phyloP scores from a whole-genome alignment of 2,888 invertebrate genomes.

The Eumacrocentrus americanus region DNA sequence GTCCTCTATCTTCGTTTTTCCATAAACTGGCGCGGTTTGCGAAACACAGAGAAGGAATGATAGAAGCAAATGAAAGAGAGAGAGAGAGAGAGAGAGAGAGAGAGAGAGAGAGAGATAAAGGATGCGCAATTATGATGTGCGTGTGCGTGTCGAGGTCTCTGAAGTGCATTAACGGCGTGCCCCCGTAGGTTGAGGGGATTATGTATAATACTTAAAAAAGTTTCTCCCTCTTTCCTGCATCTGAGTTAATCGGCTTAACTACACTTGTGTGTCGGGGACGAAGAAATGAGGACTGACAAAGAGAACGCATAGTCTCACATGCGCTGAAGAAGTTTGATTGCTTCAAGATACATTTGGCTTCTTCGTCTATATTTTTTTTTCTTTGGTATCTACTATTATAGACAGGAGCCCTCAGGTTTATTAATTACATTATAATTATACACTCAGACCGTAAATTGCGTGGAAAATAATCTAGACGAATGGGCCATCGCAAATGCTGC shows the following conservation, averaged over 20 bases:
- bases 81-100: neutral
- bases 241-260: slow-evolving; percentile 25
- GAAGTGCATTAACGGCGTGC: slow-evolving; percentile 24
- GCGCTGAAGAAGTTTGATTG: neutral
- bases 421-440: slow-evolving; percentile 11
- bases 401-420: slow-evolving; percentile 1
- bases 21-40: too few species aligned
- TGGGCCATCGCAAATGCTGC: neutral
- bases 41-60: neutral
- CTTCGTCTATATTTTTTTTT: neutral
- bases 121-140: slow-evolving; percentile 21
- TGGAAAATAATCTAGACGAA: slow-evolving; percentile 31
- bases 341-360: neutral
- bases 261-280: slow-evolving; percentile 7
- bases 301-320: neutral
- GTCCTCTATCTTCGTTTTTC: too few species aligned
- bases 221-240: slow-evolving; percentile 13
- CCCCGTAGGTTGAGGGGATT: slow-evolving; percentile 18
- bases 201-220: slow-evolving; percentile 16
- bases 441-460: neutral
- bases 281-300: slow-evolving; percentile 7
- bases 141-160: slow-evolving; percentile 20
- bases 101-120: too few species aligned
- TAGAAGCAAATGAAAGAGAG: neutral
- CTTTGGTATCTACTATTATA: neutral